Evolutionary conservation across 2,888 invertebrate genomes (phyloP).

Genomic region (Coecobrya sp.): DNA sequence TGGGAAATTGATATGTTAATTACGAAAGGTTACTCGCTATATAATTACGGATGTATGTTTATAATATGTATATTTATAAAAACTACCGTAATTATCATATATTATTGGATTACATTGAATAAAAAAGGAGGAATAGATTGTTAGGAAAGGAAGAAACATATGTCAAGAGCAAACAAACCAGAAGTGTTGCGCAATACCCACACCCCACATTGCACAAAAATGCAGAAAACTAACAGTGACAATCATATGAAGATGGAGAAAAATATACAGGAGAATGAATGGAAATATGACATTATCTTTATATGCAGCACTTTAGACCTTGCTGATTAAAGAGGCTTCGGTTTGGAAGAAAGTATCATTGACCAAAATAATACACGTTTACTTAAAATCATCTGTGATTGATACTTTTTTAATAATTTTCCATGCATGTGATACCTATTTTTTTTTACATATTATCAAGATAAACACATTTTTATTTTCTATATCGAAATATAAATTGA

Average conservation of each 20-base stretch:
- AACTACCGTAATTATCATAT: no score
- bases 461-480: not conserved
- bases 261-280: constrained; percentile 6
- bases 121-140: no score
- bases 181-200: not conserved
- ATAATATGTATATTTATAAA: no score
- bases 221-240: constrained; percentile 8
- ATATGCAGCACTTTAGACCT: constrained; percentile 7
- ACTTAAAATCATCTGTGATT: not conserved
- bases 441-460: constrained; percentile 14
- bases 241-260: not conserved
- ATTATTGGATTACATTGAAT: no score
- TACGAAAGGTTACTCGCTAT: no score
- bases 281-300: not conserved
- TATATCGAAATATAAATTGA: not conserved
- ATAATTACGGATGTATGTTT: no score
- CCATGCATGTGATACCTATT: not conserved
- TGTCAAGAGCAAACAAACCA: not conserved
- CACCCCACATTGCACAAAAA: not conserved
- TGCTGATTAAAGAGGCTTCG: not conserved
- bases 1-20: no score
- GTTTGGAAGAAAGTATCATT: not conserved
- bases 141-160: no score
- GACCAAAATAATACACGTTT: not conserved
- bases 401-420: constrained; percentile 49